Percentiles rank a stretch among this genome's conserved stretches.
These are phyloP conservation scores for Odontothrips loti DNA, from an alignment of 2,888 invertebrate genomes.

Conservation along the genomic window DNA sequence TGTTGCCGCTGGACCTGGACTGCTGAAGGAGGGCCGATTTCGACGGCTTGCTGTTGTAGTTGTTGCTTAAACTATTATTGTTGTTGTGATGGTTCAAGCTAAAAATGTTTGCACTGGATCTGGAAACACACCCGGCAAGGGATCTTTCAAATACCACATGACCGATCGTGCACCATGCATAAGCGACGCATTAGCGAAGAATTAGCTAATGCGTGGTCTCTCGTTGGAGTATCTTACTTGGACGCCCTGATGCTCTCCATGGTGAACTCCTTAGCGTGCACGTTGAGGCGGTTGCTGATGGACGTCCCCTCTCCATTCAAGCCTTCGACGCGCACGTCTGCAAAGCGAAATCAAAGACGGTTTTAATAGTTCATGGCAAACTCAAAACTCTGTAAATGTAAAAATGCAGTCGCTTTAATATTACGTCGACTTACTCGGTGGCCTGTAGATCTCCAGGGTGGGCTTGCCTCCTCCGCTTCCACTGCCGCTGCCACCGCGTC, in stretches of 20 bases:
- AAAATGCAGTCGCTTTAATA: too few species aligned
- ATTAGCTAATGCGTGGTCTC: too few species aligned
- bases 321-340: conserved; percentile 61
- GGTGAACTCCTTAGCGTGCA: conserved; percentile 85
- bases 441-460: conserved; percentile 82
- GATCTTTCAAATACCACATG: too few species aligned
- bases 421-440: conserved; percentile 64
- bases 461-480: conserved; percentile 62
- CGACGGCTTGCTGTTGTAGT: conserved; percentile 40
- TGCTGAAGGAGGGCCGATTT: conserved; percentile 45
- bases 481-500: neutral
- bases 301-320: conserved; percentile 43
- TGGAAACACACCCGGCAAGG: conserved; percentile 32
- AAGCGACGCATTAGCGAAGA: too few species aligned
- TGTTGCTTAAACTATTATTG: conserved; percentile 41
- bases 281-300: conserved; percentile 62
- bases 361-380: neutral
- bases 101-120: conserved; percentile 39
- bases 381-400: too few species aligned
- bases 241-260: conserved; percentile 48
- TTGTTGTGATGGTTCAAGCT: conserved; percentile 44
- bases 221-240: conserved; percentile 45
- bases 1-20: conserved; percentile 48
- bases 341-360: conserved; percentile 33
- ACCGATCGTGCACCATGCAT: neutral